Conservation (phyloP, 2,113 vertebrate species). For the Caretta caretta region DNA sequence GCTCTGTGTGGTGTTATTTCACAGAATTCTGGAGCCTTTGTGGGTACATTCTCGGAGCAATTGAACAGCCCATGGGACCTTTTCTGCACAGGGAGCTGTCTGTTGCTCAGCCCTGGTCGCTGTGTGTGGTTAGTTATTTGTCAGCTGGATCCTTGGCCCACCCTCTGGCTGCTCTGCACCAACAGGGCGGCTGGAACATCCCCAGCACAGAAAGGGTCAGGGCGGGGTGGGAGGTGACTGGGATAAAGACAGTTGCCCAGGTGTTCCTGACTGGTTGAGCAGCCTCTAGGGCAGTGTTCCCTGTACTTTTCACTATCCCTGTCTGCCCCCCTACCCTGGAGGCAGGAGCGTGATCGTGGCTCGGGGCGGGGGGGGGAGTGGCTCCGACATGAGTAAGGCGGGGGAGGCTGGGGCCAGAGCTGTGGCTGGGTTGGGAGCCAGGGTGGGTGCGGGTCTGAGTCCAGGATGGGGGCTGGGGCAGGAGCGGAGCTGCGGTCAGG, state of each 20-base stretch:
- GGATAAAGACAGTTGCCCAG: too few relatives aligned
- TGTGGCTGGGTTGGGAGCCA: background rate
- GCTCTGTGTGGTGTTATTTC: background rate
- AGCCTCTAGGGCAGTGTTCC: background rate
- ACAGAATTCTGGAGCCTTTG: background rate
- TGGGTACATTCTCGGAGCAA: background rate
- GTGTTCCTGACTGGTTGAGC: background rate
- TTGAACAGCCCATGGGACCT: accelerated
- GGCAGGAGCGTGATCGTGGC: too few relatives aligned
- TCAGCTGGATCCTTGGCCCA: background rate
- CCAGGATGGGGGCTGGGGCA: too few relatives aligned
- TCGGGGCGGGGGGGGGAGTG: background rate
- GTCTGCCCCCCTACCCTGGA: too few relatives aligned
- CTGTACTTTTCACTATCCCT: too few relatives aligned
- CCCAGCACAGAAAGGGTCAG: background rate
- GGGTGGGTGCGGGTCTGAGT: background rate
- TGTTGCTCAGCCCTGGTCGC: background rate
- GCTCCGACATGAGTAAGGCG: background rate
- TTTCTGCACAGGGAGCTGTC: background rate
- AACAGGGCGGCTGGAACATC: background rate
- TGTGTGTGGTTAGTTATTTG: background rate
- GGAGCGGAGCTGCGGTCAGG: background rate
- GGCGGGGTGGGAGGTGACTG: accelerated
- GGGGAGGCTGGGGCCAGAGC: too few relatives aligned
- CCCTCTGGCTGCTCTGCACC: background rate